Evolutionary conservation across 2,797 vertebrate genomes (phyloP), one percentile per base, ranked within the genome.

Genomic region (Cichlasoma orientale): DNA sequence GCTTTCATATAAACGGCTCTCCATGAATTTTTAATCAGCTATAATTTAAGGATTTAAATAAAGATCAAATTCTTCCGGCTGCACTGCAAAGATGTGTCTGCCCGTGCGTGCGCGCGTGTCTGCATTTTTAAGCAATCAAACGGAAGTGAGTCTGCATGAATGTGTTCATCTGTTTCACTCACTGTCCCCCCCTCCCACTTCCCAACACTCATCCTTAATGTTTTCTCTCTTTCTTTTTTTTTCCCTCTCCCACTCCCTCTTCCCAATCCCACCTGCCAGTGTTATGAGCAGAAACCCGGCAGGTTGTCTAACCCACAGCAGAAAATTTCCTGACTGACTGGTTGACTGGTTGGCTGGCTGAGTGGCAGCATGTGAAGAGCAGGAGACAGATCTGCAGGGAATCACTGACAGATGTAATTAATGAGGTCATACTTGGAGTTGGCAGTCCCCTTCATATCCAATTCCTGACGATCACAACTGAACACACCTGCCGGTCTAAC

Each of bases 1-100:
- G 92, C 92, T 90, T 89, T 93, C 91, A 92, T 88, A 92, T 93
- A 93, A 95, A 95, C 88, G 92, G 80, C 88, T 90, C 90, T 77
- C 86, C 91, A 92, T 94, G 92, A 91, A 95, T 95, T 93, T 95
- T 95, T 95, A 93, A 95, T 94, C 91, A 92, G 91, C 89, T 92
- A 93, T 94, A 94, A 95, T 95, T 94, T 93, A 94, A 92, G 94
- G 92, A 93, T 94, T 95, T 94, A 95, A 95, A 93, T 95, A 94
- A 94, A 94, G 93, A 95, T 94, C 91, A 92, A 93, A 94, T 94
- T 94, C 91, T 94, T 95, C 91, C 92, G 86, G 92, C 90, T 90
- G 86, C 86, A 93, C 86, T 59, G 87, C 56, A 78, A 92, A 84
- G 89, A 92, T 84, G 87, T 88, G 91, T 90, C 87, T 88, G 88